Evolutionary conservation across 2,797 vertebrate genomes (phyloP), one percentile per base, ranked within the genome.

Genomic region (Hipposideros larvatus): DNA sequence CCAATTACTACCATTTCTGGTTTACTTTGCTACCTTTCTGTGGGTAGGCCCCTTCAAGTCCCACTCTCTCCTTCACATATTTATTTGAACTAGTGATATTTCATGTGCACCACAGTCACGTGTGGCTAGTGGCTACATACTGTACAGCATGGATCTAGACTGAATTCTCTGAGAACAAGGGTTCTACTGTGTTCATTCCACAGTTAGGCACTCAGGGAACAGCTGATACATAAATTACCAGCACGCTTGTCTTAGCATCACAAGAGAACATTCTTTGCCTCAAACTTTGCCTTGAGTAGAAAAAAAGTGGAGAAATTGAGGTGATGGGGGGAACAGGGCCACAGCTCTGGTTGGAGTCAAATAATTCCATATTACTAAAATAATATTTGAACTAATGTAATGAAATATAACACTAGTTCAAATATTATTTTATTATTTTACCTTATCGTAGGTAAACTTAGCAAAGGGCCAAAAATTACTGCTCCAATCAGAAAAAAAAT

Each of bases 401-500:
- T 53, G 51, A 5, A 53, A 55, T 55, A 55, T 55, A 55, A 55
- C 53, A 55, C 19, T 55, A 53, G 53, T 55, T 55, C 19, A 55
- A 55, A 71, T 71, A 26, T 78, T 57, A 26, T 37, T 70, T 70
- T 41, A 70, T 21, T 55, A 55, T 48, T 74, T 46, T 74, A 31
- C 65, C 8, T 91, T 84, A 61, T 83, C 79, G 59, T 82, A 80
- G 18, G 57, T 78, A 85, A 95, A 83, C 14, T 78, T 16, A 87
- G 26, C 28, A 86, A 94, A 82, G 37, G 77, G 15, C 19, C 55
- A 90, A 92, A 59, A 31, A 48, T 90, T 91, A 87, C 6, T 68
- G 92, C 94, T 84, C 11, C 55, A 43, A 92, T 91, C 46, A 96
- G 19, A 94, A 80, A 61, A 75, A 85, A 95, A 93, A 78, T 11